Evolutionary conservation across 2,888 invertebrate species (phyloP).

Genomic region (Melolontha melolontha): DNA sequence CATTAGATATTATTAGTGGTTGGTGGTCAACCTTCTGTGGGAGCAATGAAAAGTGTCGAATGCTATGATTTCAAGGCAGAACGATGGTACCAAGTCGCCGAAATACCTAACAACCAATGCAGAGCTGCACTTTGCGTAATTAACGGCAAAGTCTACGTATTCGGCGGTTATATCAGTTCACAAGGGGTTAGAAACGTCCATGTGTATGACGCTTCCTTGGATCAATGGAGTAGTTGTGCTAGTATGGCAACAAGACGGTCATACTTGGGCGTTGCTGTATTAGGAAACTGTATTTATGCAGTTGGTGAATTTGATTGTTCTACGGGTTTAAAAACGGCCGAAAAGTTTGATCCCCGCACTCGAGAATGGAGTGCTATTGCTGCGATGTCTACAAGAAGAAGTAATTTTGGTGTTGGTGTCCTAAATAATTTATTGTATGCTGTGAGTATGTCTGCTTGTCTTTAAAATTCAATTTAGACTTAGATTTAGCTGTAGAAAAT

Average conservation of each 20-base stretch:
- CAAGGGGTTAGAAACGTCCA: slow-evolving; percentile 93
- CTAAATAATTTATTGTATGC: slow-evolving; percentile 81
- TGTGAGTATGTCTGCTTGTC: slow-evolving; percentile 64
- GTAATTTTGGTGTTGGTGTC: slow-evolving; percentile 93
- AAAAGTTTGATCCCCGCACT: slow-evolving; percentile 85
- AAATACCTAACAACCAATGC: slow-evolving; percentile 90
- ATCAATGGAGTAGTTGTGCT: slow-evolving; percentile 87
- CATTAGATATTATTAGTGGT: slow-evolving; percentile 81
- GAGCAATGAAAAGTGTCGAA: slow-evolving; percentile 94
- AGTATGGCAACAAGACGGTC: slow-evolving; percentile 92
- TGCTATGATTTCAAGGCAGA: slow-evolving; percentile 88
- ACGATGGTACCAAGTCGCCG: slow-evolving; percentile 87
- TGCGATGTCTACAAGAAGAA: slow-evolving; percentile 91
- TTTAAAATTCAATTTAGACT: too few relatives aligned
- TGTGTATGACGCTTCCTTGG: slow-evolving; percentile 87
- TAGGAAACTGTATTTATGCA: slow-evolving; percentile 89
- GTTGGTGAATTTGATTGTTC: slow-evolving; percentile 95
- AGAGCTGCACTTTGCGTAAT: slow-evolving; percentile 84
- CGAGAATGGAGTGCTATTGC: slow-evolving; percentile 86
- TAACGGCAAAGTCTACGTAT: slow-evolving; percentile 76
- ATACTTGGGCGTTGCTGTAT: slow-evolving; percentile 92
- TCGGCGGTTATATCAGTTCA: slow-evolving; percentile 94
- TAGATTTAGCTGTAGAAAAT: too few relatives aligned
- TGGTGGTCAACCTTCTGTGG: slow-evolving; percentile 97
- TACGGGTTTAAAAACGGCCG: slow-evolving; percentile 90